Evolutionary conservation across 2,113 vertebrate species (phyloP).

Genomic region (Daubentonia madagascariensis): DNA sequence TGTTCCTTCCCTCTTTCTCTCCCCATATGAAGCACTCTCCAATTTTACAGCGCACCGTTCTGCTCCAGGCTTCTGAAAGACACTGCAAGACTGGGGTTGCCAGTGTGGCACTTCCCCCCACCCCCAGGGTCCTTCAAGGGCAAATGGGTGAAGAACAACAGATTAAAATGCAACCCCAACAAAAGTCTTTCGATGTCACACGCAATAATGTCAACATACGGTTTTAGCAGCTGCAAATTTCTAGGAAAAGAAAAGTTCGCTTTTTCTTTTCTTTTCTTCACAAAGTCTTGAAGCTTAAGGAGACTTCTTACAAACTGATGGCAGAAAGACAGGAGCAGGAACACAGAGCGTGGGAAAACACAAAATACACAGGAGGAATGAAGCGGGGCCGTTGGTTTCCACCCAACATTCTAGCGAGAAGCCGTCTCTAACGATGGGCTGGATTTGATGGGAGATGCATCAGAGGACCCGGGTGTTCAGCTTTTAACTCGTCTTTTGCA

Average conservation of each 20-base stretch:
- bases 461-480: conserved; percentile 75
- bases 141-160: conserved; percentile 73
- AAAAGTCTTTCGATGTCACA: conserved; percentile 71
- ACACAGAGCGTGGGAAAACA: background rate
- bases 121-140: conserved; percentile 50
- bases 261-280: background rate
- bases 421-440: background rate
- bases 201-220: conserved; percentile 53
- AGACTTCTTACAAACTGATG: conserved; percentile 52
- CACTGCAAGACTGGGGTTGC: background rate
- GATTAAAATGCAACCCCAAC: conserved; percentile 77
- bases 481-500: conserved; percentile 85
- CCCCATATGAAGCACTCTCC: background rate
- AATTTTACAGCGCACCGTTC: background rate
- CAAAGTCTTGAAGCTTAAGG: conserved; percentile 45
- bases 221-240: conserved; percentile 74
- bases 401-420: conserved; percentile 43
- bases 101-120: background rate
- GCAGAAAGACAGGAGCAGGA: conserved; percentile 21
- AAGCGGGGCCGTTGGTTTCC: background rate
- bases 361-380: background rate
- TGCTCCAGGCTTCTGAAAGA: background rate
- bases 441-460: conserved; percentile 74
- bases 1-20: background rate
- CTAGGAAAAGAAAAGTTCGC: conserved; percentile 21